A percentile compares a stretch with the other conserved stretches of the same genome.
These are phyloP conservation scores for Rhogogaster chlorosoma DNA, from an alignment of 2,888 invertebrate species.

Conservation along the genomic window DNA sequence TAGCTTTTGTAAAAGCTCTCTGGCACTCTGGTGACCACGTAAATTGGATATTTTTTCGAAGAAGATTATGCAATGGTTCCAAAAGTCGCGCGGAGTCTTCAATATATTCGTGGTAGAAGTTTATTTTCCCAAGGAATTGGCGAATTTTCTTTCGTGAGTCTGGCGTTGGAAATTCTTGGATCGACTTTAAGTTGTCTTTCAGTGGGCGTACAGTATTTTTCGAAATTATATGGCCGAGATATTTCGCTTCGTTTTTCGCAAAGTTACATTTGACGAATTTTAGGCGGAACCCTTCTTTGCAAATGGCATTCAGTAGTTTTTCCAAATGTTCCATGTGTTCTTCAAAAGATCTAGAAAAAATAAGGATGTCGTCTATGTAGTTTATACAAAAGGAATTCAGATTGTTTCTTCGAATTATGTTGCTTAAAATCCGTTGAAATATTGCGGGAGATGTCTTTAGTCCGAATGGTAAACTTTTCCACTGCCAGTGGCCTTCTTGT, in stretches of 20 bases:
- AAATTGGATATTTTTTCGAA: slow-evolving; percentile 43
- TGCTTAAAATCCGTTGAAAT: slow-evolving; percentile 34
- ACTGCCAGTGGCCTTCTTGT: slow-evolving; percentile 52
- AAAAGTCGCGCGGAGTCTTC: slow-evolving; percentile 40
- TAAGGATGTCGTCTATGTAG: slow-evolving; percentile 55
- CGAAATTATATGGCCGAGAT: slow-evolving; percentile 54
- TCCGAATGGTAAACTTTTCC: slow-evolving; percentile 50
- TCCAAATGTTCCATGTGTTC: slow-evolving; percentile 56
- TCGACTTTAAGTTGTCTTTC: slow-evolving; percentile 52
- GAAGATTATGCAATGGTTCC: slow-evolving; percentile 52
- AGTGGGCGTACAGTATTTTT: slow-evolving; percentile 50
- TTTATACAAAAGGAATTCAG: too few relatives aligned
- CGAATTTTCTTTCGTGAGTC: slow-evolving; percentile 48
- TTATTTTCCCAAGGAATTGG: slow-evolving; percentile 49
- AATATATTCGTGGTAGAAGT: too few relatives aligned
- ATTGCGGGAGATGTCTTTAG: slow-evolving; percentile 50
- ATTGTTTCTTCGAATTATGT: slow-evolving; percentile 42
- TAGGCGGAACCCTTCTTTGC: too few relatives aligned
- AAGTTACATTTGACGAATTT: slow-evolving; percentile 56
- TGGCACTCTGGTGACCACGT: slow-evolving; percentile 55
- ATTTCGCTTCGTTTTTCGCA: slow-evolving; percentile 52
- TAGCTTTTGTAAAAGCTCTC: slow-evolving; percentile 51
- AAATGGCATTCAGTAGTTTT: slow-evolving; percentile 20
- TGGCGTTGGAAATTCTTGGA: slow-evolving; percentile 50
- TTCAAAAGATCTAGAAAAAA: slow-evolving; percentile 56